Base-by-base conservation (phyloP, 2,888 invertebrate genomes). In the Tetramorium bicarinatum region DNA sequence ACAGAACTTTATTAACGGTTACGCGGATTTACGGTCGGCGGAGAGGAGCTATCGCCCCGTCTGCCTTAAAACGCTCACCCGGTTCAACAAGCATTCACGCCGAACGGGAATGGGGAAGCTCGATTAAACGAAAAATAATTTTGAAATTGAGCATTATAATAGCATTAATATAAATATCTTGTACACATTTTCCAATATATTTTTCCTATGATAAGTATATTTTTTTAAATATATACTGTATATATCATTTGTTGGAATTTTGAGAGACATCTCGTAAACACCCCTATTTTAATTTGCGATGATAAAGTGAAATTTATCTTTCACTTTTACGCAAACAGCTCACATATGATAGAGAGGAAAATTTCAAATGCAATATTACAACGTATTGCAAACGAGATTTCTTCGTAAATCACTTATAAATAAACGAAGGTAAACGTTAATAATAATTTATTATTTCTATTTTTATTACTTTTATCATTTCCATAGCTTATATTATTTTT, bases 1-100 rank as follows among this genome's bases (percentile, higher is more conserved):
- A 86, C 86, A 77, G 82, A 86, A 86, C 83, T 89, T 89, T 87
- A 87, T 89, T 89, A 87, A 89, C 87, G 86, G 81, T 83, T 86
- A 86, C 87, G 69, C 84, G 79, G 83, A 89, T 87, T 87, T 89
- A 89, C 79, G 86, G 75, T 54, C 69, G 69, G 38, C 62, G 54
- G 61, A 74, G 61, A 59, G 66, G 75, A 80, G 64, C 72, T 84
- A 86, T 85, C 83, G 67, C 64, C 52, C 7, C 47, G 79, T 67
- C 34, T 47, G 77, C 83, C 59, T 84, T 85, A 88, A 88, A 88
- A 85, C 56, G 83, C 21, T 59, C 82, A 59, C 74, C 52, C 13
- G 34, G 15, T 66, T 64, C 47, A 66, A 54, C 21, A 64, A 82
- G 47, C 66, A 13, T 38, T 61, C 29, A 34, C 29, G 29, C 18